Evolutionary conservation across 2,113 vertebrate species (phyloP).

Genomic region (Corythornis vintsioides): DNA sequence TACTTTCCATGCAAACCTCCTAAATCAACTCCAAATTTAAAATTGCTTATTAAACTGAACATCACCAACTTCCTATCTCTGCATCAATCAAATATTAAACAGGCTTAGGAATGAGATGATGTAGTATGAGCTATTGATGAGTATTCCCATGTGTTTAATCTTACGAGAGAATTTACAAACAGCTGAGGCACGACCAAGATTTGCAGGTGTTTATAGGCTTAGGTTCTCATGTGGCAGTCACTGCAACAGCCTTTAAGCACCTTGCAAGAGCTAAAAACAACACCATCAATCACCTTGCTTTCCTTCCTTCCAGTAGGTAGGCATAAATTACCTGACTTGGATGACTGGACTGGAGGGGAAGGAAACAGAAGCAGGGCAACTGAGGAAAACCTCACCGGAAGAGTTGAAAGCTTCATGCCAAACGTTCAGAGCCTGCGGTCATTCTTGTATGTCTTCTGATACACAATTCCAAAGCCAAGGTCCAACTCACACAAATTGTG

Average conservation of each 20-base stretch:
- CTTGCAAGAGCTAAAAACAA: conserved; percentile 27
- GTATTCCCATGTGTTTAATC: not conserved
- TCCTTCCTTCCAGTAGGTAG: not conserved
- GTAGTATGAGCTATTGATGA: not conserved
- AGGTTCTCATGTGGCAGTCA: conserved; percentile 14
- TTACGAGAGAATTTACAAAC: not conserved
- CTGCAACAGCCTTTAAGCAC: rapidly evolving
- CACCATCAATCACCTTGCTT: not conserved
- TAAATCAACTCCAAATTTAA: not conserved
- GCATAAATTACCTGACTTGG: not conserved
- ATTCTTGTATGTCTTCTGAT: not conserved
- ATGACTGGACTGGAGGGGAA: not conserved
- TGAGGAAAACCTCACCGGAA: not conserved
- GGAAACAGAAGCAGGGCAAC: not conserved
- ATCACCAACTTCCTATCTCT: conserved; percentile 4
- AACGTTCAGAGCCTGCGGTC: not conserved
- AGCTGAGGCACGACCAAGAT: conserved; percentile 15
- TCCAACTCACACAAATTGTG: not conserved
- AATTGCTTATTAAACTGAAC: not conserved
- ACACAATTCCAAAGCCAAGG: not conserved
- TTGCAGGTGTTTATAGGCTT: conserved; percentile 36
- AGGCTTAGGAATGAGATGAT: conserved; percentile 16
- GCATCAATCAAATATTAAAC: conserved; percentile 20
- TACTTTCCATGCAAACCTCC: not conserved
- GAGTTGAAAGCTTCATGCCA: rapidly evolving